Evolutionary conservation across 1,140 invertebrate genomes (phyloP).

Genomic region (Magallana gigas): DNA sequence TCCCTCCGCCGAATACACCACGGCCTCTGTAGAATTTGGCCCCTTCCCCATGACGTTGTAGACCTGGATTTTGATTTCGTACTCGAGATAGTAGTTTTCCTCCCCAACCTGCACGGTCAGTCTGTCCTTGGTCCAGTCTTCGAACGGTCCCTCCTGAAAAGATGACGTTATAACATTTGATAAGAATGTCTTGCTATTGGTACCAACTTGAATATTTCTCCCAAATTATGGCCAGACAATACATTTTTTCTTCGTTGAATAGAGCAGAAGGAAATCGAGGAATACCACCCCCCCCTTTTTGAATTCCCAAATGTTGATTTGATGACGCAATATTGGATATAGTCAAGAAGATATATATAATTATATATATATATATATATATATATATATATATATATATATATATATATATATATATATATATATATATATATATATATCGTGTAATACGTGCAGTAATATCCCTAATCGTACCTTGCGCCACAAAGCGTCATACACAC

Average conservation of each 20-base stretch:
- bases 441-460: background rate
- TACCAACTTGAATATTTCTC: too few relatives aligned
- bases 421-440: background rate
- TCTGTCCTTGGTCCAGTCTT: slow-evolving; percentile 27
- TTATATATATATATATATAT: background rate
- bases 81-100: slow-evolving; percentile 90
- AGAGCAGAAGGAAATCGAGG: too few relatives aligned
- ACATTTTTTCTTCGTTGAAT: too few relatives aligned
- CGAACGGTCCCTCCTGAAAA: background rate
- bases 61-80: slow-evolving; percentile 91
- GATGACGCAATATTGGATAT: too few relatives aligned
- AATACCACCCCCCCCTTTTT: too few relatives aligned
- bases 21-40: slow-evolving; percentile 87
- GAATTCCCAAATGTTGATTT: too few relatives aligned
- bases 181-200: too few relatives aligned
- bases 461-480: slow-evolving; percentile 1
- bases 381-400: too few relatives aligned
- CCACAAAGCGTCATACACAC: slow-evolving; percentile 40
- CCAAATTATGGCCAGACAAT: too few relatives aligned
- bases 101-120: slow-evolving; percentile 83
- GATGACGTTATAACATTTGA: too few relatives aligned
- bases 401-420: too few relatives aligned
- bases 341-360: background rate
- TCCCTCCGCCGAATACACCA: slow-evolving; percentile 94
- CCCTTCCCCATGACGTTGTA: slow-evolving; percentile 90